A percentile compares a stretch with the other conserved stretches of the same genome.
Evolutionary conservation across 1,140 invertebrate genomes (phyloP).

Genomic region (Drosophila sturtevanti): DNA sequence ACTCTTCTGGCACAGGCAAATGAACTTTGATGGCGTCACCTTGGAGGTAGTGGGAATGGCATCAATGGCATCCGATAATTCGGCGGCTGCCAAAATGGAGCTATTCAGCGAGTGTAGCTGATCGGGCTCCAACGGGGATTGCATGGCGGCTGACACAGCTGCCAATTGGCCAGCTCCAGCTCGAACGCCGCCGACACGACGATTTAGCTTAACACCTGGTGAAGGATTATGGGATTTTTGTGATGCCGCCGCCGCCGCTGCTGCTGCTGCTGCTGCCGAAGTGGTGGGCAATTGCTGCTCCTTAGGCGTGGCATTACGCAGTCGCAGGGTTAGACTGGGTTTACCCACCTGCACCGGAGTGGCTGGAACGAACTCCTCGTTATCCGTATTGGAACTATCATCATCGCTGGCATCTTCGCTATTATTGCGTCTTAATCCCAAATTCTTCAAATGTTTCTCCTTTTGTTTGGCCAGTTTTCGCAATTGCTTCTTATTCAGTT

Average conservation of each 20-base stretch:
- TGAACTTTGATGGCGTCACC: conserved; percentile 44
- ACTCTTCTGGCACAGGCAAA: conserved; percentile 76
- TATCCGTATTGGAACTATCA: conserved; percentile 73
- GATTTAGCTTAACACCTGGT: conserved; percentile 29
- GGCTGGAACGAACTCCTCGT: conserved; percentile 80
- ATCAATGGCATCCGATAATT: conserved; percentile 38
- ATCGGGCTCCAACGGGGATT: conserved; percentile 16
- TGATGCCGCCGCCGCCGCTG: conserved; percentile 20
- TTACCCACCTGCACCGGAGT: conserved; percentile 74
- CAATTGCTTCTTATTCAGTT: conserved; percentile 78
- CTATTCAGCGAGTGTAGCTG: conserved; percentile 49
- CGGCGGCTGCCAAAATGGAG: conserved; percentile 32
- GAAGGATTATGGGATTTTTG: conserved; percentile 1
- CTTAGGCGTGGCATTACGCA: conserved; percentile 55
- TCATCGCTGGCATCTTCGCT: conserved; percentile 71
- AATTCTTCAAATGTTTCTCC: conserved; percentile 84
- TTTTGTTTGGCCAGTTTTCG: conserved; percentile 83
- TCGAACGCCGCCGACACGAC: conserved; percentile 32
- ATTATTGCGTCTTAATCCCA: conserved; percentile 82
- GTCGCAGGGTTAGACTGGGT: conserved; percentile 71
- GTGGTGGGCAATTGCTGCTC: conserved; percentile 35
- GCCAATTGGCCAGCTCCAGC: conserved; percentile 15
- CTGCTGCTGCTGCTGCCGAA: conserved; percentile 14
- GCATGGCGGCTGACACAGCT: not conserved
- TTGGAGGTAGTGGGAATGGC: conserved; percentile 47